Conservation (phyloP, 2,113 vertebrate genomes). For the Peucedramus taeniatus region DNA sequence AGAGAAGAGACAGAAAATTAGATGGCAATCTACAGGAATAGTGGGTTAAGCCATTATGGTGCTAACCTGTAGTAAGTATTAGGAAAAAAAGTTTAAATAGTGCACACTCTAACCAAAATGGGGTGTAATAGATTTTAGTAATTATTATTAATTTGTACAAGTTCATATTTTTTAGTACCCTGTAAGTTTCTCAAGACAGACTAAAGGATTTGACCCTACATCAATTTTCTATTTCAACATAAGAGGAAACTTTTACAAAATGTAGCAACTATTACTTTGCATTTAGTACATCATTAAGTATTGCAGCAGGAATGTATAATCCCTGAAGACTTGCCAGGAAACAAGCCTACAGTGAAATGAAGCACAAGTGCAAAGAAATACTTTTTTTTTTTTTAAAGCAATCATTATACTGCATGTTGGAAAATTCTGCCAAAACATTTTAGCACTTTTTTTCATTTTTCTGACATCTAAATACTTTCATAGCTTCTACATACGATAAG, state of each 20-base stretch:
- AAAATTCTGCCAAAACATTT: slow-evolving; percentile 72
- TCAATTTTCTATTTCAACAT: neutral
- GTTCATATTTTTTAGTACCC: neutral
- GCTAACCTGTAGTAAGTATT: neutral
- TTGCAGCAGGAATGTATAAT: slow-evolving; percentile 17
- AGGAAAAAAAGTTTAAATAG: neutral
- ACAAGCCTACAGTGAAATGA: slow-evolving; percentile 21
- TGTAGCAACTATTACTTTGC: neutral
- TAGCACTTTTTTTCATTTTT: slow-evolving; percentile 61
- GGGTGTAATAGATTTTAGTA: neutral
- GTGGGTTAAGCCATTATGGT: neutral
- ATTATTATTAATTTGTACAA: neutral
- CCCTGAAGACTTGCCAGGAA: slow-evolving; percentile 33
- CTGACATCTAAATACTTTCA: slow-evolving; percentile 68
- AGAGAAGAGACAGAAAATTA: neutral
- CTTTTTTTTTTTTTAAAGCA: slow-evolving; percentile 9
- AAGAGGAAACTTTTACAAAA: neutral
- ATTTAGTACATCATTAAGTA: slow-evolving; percentile 7
- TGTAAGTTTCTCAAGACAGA: neutral
- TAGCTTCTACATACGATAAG: slow-evolving; percentile 62
- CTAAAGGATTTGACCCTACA: neutral
- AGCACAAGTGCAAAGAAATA: slow-evolving; percentile 43
- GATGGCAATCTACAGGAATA: neutral
- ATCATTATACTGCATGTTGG: slow-evolving; percentile 41
- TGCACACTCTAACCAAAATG: neutral